A percentile compares a stretch with the other conserved stretches of the same genome.
These are phyloP conservation scores for Drosophila rufa DNA, from an alignment of 1,140 invertebrate genomes.

Conservation along the genomic window DNA sequence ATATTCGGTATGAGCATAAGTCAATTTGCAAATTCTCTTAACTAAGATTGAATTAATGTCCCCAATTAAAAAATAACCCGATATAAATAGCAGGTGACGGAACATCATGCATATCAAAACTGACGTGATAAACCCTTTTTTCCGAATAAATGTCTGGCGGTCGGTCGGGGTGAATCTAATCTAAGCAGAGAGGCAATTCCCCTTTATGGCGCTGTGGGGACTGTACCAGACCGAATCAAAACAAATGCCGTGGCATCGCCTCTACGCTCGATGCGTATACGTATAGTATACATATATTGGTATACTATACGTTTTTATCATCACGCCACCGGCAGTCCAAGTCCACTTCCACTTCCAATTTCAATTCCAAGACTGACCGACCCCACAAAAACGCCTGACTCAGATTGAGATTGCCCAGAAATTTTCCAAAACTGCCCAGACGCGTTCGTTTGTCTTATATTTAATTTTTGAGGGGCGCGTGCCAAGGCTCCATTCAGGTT, in stretches of 20 bases:
- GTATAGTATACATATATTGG: slow-evolving; percentile 9
- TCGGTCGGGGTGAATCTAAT: slow-evolving; percentile 23
- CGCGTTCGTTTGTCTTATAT: neutral
- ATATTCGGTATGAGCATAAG: neutral
- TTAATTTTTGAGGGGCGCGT: slow-evolving; percentile 52
- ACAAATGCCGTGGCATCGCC: slow-evolving; percentile 22
- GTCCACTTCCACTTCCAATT: slow-evolving; percentile 39
- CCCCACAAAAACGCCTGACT: slow-evolving; percentile 50
- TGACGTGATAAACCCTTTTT: slow-evolving; percentile 19
- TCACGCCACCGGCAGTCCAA: slow-evolving; percentile 69
- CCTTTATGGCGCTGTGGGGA: slow-evolving; percentile 3
- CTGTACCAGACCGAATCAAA: slow-evolving; percentile 29
- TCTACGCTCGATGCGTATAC: slow-evolving; percentile 17
- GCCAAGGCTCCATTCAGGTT: slow-evolving; percentile 55
- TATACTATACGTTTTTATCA: slow-evolving; percentile 49
- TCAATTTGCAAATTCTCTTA: neutral
- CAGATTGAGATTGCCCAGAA: slow-evolving; percentile 44
- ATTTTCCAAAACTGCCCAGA: slow-evolving; percentile 60
- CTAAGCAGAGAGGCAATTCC: slow-evolving; percentile 9
- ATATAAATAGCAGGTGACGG: slow-evolving; percentile 12
- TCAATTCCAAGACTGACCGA: slow-evolving; percentile 27
- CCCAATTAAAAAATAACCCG: neutral
- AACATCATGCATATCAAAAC: neutral
- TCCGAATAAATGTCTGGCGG: slow-evolving; percentile 8
- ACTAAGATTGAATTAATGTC: neutral